These are phyloP conservation scores for Rhynchotus rufescens DNA, from an alignment of 2,797 vertebrate genomes.

Conservation along the genomic window DNA sequence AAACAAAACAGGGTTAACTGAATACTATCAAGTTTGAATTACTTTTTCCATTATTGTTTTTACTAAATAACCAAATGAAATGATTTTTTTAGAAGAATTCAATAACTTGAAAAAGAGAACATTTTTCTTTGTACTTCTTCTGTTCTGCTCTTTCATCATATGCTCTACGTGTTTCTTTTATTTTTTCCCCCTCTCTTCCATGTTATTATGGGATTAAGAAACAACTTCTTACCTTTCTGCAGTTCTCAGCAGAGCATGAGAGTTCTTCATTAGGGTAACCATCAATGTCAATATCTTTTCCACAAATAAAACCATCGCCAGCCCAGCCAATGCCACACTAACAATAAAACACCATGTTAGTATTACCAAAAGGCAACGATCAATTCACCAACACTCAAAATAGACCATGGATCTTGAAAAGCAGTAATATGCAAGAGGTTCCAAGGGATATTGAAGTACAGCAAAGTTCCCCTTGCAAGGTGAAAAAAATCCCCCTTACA, in stretches of 20 bases:
- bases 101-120: background rate
- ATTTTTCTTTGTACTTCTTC: background rate
- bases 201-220: background rate
- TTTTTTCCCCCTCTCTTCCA: background rate
- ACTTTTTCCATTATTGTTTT: background rate
- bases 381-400: background rate
- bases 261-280: constrained; percentile 96
- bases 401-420: background rate
- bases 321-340: constrained; percentile 98
- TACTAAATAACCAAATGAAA: background rate
- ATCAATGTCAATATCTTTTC: constrained; percentile 97
- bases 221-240: constrained; percentile 87
- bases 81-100: background rate
- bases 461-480: background rate
- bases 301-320: constrained; percentile 95
- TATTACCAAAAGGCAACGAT: background rate
- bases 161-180: too few species aligned
- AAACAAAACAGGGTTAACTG: background rate
- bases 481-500: background rate
- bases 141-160: too few species aligned
- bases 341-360: constrained; percentile 36
- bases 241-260: constrained; percentile 87
- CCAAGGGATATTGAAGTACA: background rate
- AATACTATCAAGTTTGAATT: background rate
- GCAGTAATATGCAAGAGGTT: background rate